Conservation (phyloP, 2,113 vertebrate species). For the Leptosomus discolor region DNA sequence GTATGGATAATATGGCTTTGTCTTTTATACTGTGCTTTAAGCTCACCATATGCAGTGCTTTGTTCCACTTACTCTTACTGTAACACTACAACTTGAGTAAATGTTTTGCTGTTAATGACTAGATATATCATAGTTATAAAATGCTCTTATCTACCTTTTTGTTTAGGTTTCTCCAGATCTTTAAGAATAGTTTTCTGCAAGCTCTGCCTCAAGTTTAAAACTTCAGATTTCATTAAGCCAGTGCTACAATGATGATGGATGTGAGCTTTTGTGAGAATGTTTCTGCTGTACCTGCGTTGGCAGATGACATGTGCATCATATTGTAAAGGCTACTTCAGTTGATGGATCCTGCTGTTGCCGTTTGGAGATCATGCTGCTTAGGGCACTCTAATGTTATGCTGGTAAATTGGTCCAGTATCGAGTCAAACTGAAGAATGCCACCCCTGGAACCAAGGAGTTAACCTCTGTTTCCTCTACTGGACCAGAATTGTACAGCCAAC, state of each 20-base stretch:
- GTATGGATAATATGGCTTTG: background rate
- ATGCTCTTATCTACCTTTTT: background rate
- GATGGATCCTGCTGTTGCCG: background rate
- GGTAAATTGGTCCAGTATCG: background rate
- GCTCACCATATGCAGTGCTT: background rate
- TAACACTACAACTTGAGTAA: background rate
- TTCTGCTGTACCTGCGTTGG: background rate
- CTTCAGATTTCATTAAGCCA: background rate
- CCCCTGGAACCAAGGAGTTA: background rate
- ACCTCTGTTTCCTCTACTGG: background rate
- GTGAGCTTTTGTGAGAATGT: background rate
- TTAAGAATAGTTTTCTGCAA: constrained; percentile 19
- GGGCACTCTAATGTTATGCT: background rate
- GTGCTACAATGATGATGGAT: background rate
- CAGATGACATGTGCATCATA: background rate
- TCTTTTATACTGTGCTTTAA: background rate
- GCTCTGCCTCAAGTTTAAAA: constrained; percentile 10
- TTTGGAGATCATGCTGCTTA: background rate
- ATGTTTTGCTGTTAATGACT: background rate
- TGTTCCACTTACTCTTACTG: background rate
- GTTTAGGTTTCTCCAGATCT: constrained; percentile 13
- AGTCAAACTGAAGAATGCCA: background rate
- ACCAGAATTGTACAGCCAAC: background rate
- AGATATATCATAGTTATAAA: background rate
- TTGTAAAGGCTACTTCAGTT: background rate